Evolutionary conservation across 2,113 vertebrate species (phyloP).

Genomic region (Nibea albiflora): DNA sequence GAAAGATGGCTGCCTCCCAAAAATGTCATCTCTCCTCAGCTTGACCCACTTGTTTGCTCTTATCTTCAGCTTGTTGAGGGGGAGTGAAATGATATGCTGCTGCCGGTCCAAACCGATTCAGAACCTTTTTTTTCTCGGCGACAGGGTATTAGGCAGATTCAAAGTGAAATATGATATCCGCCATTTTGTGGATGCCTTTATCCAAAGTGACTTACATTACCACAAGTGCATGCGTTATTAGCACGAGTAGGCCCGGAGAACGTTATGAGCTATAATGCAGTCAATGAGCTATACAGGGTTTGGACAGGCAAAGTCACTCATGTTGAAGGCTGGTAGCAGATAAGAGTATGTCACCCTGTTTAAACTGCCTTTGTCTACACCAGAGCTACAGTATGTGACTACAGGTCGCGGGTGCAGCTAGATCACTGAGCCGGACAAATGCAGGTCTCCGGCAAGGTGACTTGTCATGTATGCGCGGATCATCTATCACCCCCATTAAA

Average conservation of each 20-base stretch:
- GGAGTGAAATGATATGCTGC: slow-evolving; percentile 67
- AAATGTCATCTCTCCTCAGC: slow-evolving; percentile 70
- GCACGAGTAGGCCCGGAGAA: slow-evolving; percentile 33
- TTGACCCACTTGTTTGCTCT: slow-evolving; percentile 80
- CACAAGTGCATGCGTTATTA: slow-evolving; percentile 38
- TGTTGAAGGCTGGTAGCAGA: slow-evolving; percentile 39
- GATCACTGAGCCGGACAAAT: slow-evolving; percentile 57
- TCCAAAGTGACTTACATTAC: slow-evolving; percentile 34
- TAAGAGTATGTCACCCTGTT: slow-evolving; percentile 36
- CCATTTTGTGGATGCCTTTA: slow-evolving; percentile 54
- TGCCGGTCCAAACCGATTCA: slow-evolving; percentile 56
- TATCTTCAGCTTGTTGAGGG: slow-evolving; percentile 70
- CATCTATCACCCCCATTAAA: slow-evolving; percentile 57
- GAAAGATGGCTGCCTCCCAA: slow-evolving; percentile 73
- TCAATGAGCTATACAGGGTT: slow-evolving; percentile 36
- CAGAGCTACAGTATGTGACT: slow-evolving; percentile 33
- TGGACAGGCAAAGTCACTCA: slow-evolving; percentile 36
- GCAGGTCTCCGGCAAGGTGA: slow-evolving; percentile 61
- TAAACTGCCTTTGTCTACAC: slow-evolving; percentile 35
- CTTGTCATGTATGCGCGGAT: slow-evolving; percentile 46
- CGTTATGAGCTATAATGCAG: slow-evolving; percentile 26
- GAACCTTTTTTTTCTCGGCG: slow-evolving; percentile 39
- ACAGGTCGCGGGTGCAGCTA: slow-evolving; percentile 39
- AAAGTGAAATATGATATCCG: slow-evolving; percentile 49
- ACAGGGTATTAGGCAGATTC: slow-evolving; percentile 50